These are phyloP conservation scores for Ichneumon xanthorius DNA, from an alignment of 2,888 invertebrate species.

Conservation along the genomic window DNA sequence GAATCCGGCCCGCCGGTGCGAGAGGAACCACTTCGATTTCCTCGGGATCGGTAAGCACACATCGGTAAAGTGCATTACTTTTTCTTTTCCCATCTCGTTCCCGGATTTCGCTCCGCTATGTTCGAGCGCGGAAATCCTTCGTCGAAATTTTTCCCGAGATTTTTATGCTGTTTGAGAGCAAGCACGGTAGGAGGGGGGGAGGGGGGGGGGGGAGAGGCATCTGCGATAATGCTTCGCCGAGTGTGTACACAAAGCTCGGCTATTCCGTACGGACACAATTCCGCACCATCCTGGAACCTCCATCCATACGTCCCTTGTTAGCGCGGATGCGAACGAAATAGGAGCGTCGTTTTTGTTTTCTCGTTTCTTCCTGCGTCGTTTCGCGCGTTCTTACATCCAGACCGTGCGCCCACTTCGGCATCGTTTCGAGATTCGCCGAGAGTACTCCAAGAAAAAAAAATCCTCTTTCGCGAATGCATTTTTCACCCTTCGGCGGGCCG, in stretches of 20 bases:
- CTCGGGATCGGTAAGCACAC: neutral
- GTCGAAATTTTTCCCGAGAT: conserved; percentile 34
- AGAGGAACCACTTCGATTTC: neutral
- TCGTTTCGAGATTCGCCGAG: conserved; percentile 60
- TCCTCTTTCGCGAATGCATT: conserved; percentile 59
- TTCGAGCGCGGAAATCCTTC: conserved; percentile 23
- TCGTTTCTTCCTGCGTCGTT: conserved; percentile 44
- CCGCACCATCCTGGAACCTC: conserved; percentile 24
- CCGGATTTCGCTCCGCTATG: conserved; percentile 15
- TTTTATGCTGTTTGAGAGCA: conserved; percentile 13
- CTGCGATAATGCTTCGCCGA: conserved; percentile 47
- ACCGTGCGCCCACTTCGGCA: conserved; percentile 47
- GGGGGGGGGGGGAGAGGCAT: conserved; percentile 23
- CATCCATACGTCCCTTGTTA: conserved; percentile 13
- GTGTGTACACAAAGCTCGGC: conserved; percentile 54
- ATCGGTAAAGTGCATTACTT: neutral
- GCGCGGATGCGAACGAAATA: conserved; percentile 25
- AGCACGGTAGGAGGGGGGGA: neutral
- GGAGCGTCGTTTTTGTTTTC: conserved; percentile 49
- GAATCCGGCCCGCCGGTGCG: neutral
- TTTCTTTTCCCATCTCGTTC: conserved; percentile 3
- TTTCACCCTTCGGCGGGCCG: conserved; percentile 38
- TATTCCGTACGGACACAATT: conserved; percentile 37
- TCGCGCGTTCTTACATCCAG: conserved; percentile 50
- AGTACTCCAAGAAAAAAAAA: conserved; percentile 39